A percentile compares a stretch with the other conserved stretches of the same genome.
phyloP scores from a whole-genome alignment of 2,797 vertebrate genomes.

The Spinus olivaceus region DNA sequence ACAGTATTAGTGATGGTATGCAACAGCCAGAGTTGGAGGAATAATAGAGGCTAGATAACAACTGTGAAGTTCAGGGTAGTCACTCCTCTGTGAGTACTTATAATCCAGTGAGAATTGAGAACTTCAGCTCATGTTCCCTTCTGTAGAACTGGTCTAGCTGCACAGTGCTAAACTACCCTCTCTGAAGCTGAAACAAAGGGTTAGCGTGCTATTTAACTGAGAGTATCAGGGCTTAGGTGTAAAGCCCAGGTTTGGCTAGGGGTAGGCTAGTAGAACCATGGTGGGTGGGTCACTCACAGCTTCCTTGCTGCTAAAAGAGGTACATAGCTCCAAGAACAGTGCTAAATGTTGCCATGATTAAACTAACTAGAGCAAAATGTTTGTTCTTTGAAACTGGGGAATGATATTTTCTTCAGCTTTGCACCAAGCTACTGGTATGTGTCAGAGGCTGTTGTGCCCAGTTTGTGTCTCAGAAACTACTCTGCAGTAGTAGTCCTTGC shows the following conservation, averaged over 20 bases:
- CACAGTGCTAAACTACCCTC: neutral
- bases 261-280: neutral
- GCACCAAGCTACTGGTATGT: conserved; percentile 21
- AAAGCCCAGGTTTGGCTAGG: neutral
- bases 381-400: conserved; percentile 18
- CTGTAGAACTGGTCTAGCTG: neutral
- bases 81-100: neutral
- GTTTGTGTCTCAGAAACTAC: neutral
- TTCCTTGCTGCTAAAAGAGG: neutral
- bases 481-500: neutral
- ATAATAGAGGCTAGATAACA: neutral
- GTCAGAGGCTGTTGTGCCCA: conserved; percentile 20
- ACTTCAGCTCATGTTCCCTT: neutral
- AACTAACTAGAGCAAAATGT: neutral
- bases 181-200: neutral
- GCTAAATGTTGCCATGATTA: neutral
- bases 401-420: conserved; percentile 35
- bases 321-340: neutral
- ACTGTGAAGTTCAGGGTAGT: neutral
- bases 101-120: neutral
- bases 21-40: neutral
- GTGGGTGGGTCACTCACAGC: neutral
- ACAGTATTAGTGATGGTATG: neutral
- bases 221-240: neutral
- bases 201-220: neutral